Conservation (phyloP, 2,797 vertebrate species). For the Helostoma temminkii region DNA sequence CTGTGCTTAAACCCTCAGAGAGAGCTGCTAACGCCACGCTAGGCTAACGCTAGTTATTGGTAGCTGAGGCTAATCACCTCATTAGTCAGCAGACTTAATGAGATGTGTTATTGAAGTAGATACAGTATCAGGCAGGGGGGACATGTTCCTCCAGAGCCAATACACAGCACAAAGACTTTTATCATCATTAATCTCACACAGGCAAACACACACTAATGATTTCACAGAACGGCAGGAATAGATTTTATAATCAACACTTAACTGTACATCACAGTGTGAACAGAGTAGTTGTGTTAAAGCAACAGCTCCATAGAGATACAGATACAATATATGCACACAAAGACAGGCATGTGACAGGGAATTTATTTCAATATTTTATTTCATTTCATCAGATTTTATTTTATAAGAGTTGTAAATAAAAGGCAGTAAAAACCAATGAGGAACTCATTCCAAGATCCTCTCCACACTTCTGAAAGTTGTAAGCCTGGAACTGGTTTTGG, state of each 20-base stretch:
- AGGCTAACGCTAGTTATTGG: conserved; percentile 72
- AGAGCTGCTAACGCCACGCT: conserved; percentile 54
- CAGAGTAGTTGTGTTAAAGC: conserved; percentile 4
- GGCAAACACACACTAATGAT: conserved; percentile 2
- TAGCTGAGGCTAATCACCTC: conserved; percentile 75
- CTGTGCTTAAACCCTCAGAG: conserved; percentile 63
- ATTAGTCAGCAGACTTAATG: conserved; percentile 79
- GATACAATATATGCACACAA: background rate
- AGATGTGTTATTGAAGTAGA: conserved; percentile 76
- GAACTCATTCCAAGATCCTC: conserved; percentile 9
- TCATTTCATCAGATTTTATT: conserved; percentile 8
- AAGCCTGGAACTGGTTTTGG: conserved; percentile 41
- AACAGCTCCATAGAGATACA: background rate
- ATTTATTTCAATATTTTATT: conserved; percentile 6
- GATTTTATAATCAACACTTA: conserved; percentile 21
- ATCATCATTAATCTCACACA: conserved; percentile 28
- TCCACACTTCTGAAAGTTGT: conserved; percentile 1
- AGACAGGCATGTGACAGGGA: background rate
- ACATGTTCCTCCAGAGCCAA: conserved; percentile 38
- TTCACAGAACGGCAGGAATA: background rate
- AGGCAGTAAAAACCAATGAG: conserved; percentile 6
- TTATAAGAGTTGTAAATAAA: conserved; percentile 11
- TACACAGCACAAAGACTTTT: conserved; percentile 17
- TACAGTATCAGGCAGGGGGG: conserved; percentile 52
- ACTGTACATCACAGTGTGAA: conserved; percentile 7